Evolutionary conservation across 2,113 vertebrate genomes (phyloP).

Genomic region (Cettia cetti): DNA sequence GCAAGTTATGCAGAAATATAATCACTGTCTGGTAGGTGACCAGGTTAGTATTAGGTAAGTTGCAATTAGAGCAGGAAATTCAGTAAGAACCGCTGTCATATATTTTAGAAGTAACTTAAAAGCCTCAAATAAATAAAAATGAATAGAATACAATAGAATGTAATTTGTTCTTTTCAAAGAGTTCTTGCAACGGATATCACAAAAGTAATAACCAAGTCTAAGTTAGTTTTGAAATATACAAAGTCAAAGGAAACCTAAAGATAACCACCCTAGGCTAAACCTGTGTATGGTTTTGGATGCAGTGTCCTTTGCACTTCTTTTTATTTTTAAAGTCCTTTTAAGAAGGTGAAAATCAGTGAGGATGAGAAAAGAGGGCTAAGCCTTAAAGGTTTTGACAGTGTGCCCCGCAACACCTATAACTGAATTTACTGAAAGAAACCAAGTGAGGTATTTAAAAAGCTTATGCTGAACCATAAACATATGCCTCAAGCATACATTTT

Average conservation of each 20-base stretch:
- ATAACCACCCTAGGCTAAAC: background rate
- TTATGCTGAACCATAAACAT: constrained; percentile 18
- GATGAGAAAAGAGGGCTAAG: constrained; percentile 20
- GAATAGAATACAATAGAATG: background rate
- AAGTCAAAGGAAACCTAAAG: constrained; percentile 35
- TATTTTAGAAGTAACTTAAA: background rate
- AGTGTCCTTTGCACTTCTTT: background rate
- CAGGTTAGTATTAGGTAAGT: background rate
- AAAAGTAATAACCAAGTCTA: background rate
- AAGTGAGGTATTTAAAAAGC: constrained; percentile 39
- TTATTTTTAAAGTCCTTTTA: constrained; percentile 24
- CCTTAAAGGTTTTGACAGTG: constrained; percentile 15
- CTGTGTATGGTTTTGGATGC: background rate
- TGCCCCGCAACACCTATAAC: constrained; percentile 14
- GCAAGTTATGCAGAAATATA: background rate
- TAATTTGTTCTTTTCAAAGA: background rate
- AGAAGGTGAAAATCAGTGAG: background rate
- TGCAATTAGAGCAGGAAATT: constrained; percentile 1
- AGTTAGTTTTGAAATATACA: background rate
- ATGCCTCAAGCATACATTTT: background rate
- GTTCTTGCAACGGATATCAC: background rate
- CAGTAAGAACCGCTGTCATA: background rate
- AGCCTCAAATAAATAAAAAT: background rate
- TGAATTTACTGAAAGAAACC: constrained; percentile 40
- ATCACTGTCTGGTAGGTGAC: background rate